Base-by-base conservation (phyloP, 2,888 invertebrate genomes). In the Scrobipalpa costella region DNA sequence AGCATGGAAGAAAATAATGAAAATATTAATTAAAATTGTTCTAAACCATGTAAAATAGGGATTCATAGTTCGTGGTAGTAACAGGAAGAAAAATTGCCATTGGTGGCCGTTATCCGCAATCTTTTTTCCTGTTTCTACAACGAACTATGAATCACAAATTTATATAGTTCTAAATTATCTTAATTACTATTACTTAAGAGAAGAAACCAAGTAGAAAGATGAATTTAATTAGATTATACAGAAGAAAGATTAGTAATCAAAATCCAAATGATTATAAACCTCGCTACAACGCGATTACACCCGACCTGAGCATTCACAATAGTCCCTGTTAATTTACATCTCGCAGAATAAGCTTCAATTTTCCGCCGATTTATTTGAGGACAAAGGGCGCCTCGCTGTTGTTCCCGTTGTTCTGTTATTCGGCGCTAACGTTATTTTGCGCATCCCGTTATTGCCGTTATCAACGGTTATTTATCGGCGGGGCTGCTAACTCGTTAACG, bases 401-500 rank as follows among this genome's bases (percentile, higher is more conserved):
- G 27, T 27, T 27, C 38, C 50, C 19, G 15, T 59, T 59, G 44
- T 59, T 38, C 38, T 59, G 59, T 60, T 57, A 57, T 55, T 55
- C 9, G 33, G 55, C 55, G 55, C 34, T 34, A 33, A 2, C 34
- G 33, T 55, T 34, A 60, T 60, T 60, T 58, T 17, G 40, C 44
- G 21, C 58, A 17, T 13, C 38, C 49, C 49, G 60, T 60, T 60
- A 19, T 60, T 60, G 49, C 7, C 60, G 60, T 60, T 60, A 60
- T 60, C 60, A 60, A 47, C 49, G 49, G 59, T 60, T 60, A 60
- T 60, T 60, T 60, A 60, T 60, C 60, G 49, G 60, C 44, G 27
- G 60, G 60, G 59, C 60, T 34, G 60, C 60, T 60, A 60, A 60
- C 60, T 60, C 60, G 60, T 60, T 60, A 60, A 60, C 60, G 60